A percentile compares a stretch with the other conserved stretches of the same genome.
Conservation (phyloP, 1,140 invertebrate species). For the Coenobita brevimanus region DNA sequence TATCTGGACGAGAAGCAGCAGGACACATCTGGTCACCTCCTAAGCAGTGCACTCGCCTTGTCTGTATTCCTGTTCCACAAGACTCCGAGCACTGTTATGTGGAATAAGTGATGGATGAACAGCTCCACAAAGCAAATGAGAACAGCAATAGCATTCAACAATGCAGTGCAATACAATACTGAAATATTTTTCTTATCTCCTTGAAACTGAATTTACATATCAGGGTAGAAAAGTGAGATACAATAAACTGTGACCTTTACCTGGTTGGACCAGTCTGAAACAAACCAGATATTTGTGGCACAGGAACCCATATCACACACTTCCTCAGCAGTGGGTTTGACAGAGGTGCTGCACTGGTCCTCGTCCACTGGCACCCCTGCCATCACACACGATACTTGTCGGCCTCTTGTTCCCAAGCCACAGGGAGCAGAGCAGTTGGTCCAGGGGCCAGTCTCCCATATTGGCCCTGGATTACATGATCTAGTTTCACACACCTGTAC, state of each 20-base stretch:
- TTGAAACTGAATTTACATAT: not conserved
- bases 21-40: conserved; percentile 75
- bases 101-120: not conserved
- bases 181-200: no score
- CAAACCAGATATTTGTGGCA: conserved; percentile 73
- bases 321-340: conserved; percentile 72
- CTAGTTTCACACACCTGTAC: conserved; percentile 72
- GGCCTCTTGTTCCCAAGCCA: conserved; percentile 79
- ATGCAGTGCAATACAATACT: no score
- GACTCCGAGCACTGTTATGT: conserved; percentile 74
- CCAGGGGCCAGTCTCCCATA: conserved; percentile 57
- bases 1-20: conserved; percentile 76
- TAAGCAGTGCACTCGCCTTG: conserved; percentile 78
- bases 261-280: conserved; percentile 74
- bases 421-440: conserved; percentile 76
- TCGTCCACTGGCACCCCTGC: conserved; percentile 67
- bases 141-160: no score
- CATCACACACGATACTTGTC: conserved; percentile 78
- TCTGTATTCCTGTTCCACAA: conserved; percentile 80
- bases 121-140: no score
- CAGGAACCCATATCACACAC: conserved; percentile 77
- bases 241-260: not conserved
- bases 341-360: conserved; percentile 71
- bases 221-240: not conserved
- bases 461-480: conserved; percentile 72